phyloP scores from a whole-genome alignment of 2,888 invertebrate genomes.

The Nemotelus nigrinus region DNA sequence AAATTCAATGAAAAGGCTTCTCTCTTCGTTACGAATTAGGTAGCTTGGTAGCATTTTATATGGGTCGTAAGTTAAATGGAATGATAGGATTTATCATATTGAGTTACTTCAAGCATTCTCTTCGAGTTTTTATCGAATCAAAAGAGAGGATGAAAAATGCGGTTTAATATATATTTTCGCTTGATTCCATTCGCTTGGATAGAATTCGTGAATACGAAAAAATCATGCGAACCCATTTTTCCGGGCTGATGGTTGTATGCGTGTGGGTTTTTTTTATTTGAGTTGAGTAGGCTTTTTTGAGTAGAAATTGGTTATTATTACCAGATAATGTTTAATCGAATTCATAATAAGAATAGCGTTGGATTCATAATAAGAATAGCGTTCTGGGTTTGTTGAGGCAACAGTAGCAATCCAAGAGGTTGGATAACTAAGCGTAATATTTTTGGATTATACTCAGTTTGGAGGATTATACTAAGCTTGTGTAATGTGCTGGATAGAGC shows the following conservation, averaged over 20 bases:
- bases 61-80: slow-evolving; percentile 25
- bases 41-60: slow-evolving; percentile 11
- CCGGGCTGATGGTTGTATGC: slow-evolving; percentile 11
- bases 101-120: slow-evolving; percentile 16
- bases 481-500: too few species aligned
- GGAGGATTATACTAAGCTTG: too few species aligned
- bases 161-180: slow-evolving; percentile 16
- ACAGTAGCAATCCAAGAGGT: too few species aligned
- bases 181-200: slow-evolving; percentile 10
- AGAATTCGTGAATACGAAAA: slow-evolving; percentile 6
- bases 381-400: too few species aligned
- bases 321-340: not conserved
- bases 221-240: slow-evolving; percentile 12
- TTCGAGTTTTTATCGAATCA: not conserved
- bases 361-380: too few species aligned
- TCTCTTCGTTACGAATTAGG: slow-evolving; percentile 7
- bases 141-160: not conserved
- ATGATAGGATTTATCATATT: slow-evolving; percentile 35
- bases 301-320: slow-evolving; percentile 24
- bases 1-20: slow-evolving; percentile 18
- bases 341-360: too few species aligned
- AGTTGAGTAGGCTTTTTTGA: slow-evolving; percentile 18
- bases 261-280: not conserved
- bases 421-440: too few species aligned
- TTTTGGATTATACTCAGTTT: too few species aligned